Base-by-base conservation (phyloP, 2,113 vertebrate species). In the Paratilapia polleni region DNA sequence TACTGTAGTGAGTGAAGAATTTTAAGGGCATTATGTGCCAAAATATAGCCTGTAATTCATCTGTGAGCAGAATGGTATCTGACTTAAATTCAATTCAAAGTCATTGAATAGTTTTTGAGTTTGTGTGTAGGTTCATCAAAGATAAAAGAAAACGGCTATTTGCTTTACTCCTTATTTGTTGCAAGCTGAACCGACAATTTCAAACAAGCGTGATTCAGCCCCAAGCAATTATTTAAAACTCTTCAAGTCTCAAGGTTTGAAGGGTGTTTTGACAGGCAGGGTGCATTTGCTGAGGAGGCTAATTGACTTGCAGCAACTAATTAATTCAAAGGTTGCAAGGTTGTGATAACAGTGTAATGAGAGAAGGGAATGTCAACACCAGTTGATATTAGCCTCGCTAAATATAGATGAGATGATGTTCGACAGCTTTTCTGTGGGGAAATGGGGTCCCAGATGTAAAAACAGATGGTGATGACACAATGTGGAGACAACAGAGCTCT, bases 281-380 rank as follows among this genome's bases (percentile, higher is more conserved):
- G 20, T 64, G 84, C 26, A 8, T 87, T 92, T 84, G 84, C 90
- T 64, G 60, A 64, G 83, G 84, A 89, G 77, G 88, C 90, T 93
- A 95, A 95, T 94, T 95, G 91, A 95, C 90, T 92, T 79, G 87
- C 91, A 60, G 88, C 84, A 88, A 74, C 90, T 94, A 95, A 95
- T 95, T 94, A 95, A 94, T 91, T 94, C 85, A 88, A 87, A 91
- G 89, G 93, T 95, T 91, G 85, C 68, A 58, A 90, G 91, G 91
- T 93, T 93, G 92, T 54, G 91, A 92, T 93, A 92, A 90, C 84
- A 77, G 84, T 76, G 89, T 94, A 95, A 94, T 94, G 94, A 92
- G 91, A 94, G 87, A 68, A 80, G 87, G 88, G 86, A 90, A 84
- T 87, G 93, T 90, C 91, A 93, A 92, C 81, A 89, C 83, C 85